A percentile compares a stretch with the other conserved stretches of the same genome.
These are phyloP conservation scores for Odiellus spinosus DNA, from an alignment of 2,888 invertebrate species.

Conservation along the genomic window DNA sequence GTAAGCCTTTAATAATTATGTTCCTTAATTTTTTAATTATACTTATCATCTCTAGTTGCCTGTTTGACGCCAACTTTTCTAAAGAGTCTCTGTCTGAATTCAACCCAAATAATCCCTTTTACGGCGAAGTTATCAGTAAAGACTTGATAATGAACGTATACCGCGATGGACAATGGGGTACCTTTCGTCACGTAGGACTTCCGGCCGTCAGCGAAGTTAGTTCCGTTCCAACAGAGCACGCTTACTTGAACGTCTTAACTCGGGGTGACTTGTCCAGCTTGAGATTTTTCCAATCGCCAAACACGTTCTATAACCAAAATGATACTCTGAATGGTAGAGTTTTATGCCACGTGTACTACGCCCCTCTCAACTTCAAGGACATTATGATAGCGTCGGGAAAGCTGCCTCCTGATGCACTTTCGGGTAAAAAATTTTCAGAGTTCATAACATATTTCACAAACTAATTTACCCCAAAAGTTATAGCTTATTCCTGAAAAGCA, in stretches of 20 bases:
- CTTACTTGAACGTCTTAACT: constrained; percentile 80
- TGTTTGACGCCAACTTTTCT: constrained; percentile 50
- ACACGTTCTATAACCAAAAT: constrained; percentile 38
- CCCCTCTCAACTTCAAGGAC: constrained; percentile 93
- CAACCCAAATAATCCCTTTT: constrained; percentile 12
- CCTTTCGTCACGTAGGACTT: constrained; percentile 28
- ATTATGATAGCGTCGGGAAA: constrained; percentile 96
- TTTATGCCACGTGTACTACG: constrained; percentile 68
- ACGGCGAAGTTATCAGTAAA: constrained; percentile 31
- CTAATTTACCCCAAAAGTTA: too few relatives aligned
- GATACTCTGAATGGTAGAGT: constrained; percentile 34
- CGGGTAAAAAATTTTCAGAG: constrained; percentile 52
- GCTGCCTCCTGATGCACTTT: constrained; percentile 88
- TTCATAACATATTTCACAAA: too few relatives aligned
- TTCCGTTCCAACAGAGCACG: constrained; percentile 50
- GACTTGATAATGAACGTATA: constrained; percentile 73
- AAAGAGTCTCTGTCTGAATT: constrained; percentile 23
- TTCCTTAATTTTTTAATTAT: too few relatives aligned
- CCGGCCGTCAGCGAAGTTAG: too few relatives aligned
- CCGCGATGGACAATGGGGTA: constrained; percentile 33
- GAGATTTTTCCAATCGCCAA: constrained; percentile 79
- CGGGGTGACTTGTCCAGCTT: constrained; percentile 86
- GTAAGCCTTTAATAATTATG: constrained; percentile 49
- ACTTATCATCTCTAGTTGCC: too few relatives aligned
- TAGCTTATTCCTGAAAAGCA: too few relatives aligned